Percentiles rank a stretch among this genome's conserved stretches.
Conservation (phyloP, 1,140 invertebrate genomes). For the Caenorhabditis latens region DNA sequence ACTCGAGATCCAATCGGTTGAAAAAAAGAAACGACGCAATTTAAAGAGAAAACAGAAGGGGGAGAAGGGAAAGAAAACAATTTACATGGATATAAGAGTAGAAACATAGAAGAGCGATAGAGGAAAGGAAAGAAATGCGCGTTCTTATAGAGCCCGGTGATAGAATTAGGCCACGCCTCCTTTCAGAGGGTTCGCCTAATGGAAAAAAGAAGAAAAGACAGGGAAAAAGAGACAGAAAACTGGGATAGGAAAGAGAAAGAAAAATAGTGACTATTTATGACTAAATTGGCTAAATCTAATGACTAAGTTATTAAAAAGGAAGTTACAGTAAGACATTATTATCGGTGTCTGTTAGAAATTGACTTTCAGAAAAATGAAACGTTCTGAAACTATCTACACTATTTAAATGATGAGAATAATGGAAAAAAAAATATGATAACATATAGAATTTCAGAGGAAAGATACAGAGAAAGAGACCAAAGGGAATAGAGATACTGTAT, state of each 20-base stretch:
- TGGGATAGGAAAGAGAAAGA: conserved; percentile 6
- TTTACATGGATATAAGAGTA: conserved; percentile 7
- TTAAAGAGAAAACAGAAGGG: neutral
- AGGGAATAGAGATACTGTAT: conserved; percentile 9
- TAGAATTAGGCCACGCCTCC: neutral
- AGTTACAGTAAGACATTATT: neutral
- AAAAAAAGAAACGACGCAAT: conserved; percentile 35
- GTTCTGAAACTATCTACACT: conserved; percentile 13
- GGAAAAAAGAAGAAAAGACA: conserved; percentile 9
- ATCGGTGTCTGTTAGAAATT: neutral
- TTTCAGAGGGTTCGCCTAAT: neutral
- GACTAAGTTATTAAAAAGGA: conserved; percentile 28
- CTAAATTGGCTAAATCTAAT: conserved; percentile 46
- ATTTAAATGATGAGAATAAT: conserved; percentile 43
- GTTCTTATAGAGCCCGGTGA: conserved; percentile 53
- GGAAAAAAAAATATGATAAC: conserved; percentile 43
- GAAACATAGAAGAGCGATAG: neutral
- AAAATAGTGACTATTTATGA: conserved; percentile 32
- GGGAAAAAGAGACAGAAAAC: conserved; percentile 18
- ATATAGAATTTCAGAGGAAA: neutral
- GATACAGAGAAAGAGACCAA: conserved; percentile 12
- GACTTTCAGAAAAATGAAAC: neutral
- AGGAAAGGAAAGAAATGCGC: neutral
- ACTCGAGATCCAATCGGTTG: conserved; percentile 53
- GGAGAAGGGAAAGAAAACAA: neutral